These are phyloP conservation scores for Plagodis dolabraria DNA, from an alignment of 2,888 invertebrate genomes.

Conservation along the genomic window DNA sequence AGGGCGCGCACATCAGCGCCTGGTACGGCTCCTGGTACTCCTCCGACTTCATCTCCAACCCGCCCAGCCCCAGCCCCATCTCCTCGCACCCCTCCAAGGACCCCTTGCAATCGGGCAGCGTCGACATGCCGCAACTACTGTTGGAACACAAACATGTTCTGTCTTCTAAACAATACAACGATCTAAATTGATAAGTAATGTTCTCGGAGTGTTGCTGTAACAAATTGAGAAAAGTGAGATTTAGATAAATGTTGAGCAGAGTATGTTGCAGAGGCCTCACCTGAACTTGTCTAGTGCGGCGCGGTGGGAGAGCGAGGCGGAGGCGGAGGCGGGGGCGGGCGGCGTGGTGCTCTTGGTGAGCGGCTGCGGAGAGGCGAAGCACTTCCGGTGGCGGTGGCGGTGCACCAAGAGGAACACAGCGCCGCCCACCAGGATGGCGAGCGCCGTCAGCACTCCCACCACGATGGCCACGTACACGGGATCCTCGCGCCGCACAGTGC, in stretches of 20 bases:
- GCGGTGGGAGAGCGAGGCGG: conserved; percentile 23
- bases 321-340: conserved; percentile 65
- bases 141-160: not conserved
- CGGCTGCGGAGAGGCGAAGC: conserved; percentile 86
- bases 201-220: no score
- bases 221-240: no score
- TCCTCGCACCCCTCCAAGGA: conserved; percentile 55
- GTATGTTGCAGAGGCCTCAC: not conserved
- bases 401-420: conserved; percentile 90
- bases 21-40: conserved; percentile 93
- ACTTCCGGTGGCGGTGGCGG: conserved; percentile 89
- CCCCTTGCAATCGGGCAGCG: conserved; percentile 80
- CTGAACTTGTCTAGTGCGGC: conserved; percentile 12
- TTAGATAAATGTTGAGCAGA: no score
- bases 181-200: not conserved
- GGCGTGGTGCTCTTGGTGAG: no score
- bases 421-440: conserved; percentile 89
- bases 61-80: conserved; percentile 82
- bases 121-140: conserved; percentile 79
- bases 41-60: conserved; percentile 87
- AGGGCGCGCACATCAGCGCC: conserved; percentile 90
- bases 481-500: conserved; percentile 88
- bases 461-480: conserved; percentile 91
- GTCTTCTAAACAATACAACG: not conserved
- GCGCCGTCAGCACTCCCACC: conserved; percentile 90